Evolutionary conservation across 2,888 invertebrate species (phyloP).

Genomic region (Allolobophora icterica): DNA sequence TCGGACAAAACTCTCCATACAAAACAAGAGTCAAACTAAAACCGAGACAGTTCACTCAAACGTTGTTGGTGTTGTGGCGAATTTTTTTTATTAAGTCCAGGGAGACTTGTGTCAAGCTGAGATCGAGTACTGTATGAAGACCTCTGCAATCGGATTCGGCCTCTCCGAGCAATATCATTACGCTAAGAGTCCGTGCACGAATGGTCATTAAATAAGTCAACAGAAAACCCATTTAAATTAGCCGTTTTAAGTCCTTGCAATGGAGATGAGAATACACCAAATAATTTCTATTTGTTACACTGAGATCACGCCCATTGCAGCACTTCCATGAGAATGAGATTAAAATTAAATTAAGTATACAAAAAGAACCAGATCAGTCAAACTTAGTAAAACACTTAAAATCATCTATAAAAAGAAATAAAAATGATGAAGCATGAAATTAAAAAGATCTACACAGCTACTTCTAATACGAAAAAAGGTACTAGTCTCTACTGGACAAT

Average conservation of each 20-base stretch:
- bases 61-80: background rate
- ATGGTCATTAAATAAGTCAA: background rate
- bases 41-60: background rate
- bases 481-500: background rate
- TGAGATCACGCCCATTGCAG: background rate
- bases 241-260: background rate
- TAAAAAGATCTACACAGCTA: slow-evolving; percentile 8
- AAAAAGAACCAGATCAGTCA: background rate
- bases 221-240: background rate
- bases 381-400: background rate
- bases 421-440: background rate
- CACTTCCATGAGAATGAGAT: background rate
- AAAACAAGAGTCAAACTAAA: background rate
- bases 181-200: background rate
- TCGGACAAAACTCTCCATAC: background rate
- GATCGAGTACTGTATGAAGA: background rate
- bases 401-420: background rate
- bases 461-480: background rate
- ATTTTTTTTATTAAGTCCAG: background rate
- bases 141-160: background rate
- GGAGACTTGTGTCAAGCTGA: background rate
- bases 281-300: background rate
- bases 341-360: background rate
- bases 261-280: background rate
- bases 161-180: background rate